Percentiles rank a stretch among this genome's conserved stretches.
These are phyloP conservation scores for Acleris cristana DNA, from an alignment of 2,888 invertebrate species.

Conservation along the genomic window DNA sequence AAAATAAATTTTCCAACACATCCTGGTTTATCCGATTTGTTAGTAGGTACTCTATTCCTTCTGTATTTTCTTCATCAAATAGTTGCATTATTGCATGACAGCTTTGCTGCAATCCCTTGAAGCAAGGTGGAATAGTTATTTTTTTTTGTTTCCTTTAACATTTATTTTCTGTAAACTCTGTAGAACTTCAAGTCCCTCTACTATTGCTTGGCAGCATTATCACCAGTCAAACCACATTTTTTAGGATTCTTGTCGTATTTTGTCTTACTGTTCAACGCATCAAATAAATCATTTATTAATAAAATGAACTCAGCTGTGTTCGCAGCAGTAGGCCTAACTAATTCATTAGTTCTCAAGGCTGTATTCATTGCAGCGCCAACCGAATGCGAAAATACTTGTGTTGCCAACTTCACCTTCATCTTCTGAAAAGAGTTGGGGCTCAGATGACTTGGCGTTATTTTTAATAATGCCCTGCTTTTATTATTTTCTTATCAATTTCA, in stretches of 20 bases:
- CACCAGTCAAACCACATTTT: conserved; percentile 7
- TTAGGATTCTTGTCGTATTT: conserved; percentile 8
- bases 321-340: not conserved
- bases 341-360: conserved; percentile 5
- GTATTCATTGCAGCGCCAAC: conserved; percentile 16
- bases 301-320: conserved; percentile 13
- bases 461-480: conserved; percentile 15
- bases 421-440: conserved; percentile 30
- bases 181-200: not conserved
- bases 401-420: conserved; percentile 32
- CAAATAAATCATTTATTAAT: conserved; percentile 3
- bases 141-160: not conserved
- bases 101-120: conserved; percentile 10
- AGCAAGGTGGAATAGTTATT: not conserved
- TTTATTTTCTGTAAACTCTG: not conserved
- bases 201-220: conserved; percentile 3
- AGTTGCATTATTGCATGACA: conserved; percentile 1
- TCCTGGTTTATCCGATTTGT: conserved; percentile 10
- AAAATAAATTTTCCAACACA: conserved; percentile 14
- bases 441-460: conserved; percentile 15
- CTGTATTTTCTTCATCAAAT: not conserved
- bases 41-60: conserved; percentile 2
- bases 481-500: conserved; percentile 22
- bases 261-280: conserved; percentile 1
- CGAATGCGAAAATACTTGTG: conserved; percentile 28